A percentile compares a stretch with the other conserved stretches of the same genome.
phyloP scores from a whole-genome alignment of 92 coral and sea anemone species.

The Pocillopora meandrina region DNA sequence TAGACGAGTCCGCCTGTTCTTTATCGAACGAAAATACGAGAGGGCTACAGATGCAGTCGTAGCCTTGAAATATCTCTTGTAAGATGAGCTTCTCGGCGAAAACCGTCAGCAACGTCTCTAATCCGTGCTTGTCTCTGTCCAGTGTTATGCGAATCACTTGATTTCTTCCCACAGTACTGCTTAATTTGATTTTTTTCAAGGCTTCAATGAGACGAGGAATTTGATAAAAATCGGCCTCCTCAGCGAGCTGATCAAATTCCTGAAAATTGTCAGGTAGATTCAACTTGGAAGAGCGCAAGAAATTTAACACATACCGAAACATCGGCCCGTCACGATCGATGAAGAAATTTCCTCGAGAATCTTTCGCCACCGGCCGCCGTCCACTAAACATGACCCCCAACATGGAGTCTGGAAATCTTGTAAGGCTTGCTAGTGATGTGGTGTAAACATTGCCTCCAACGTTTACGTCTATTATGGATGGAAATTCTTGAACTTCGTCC shows the following conservation, averaged over 20 bases:
- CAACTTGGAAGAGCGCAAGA: conserved; percentile 66
- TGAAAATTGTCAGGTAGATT: conserved; percentile 64
- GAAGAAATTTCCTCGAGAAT: conserved; percentile 66
- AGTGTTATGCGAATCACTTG: conserved; percentile 36
- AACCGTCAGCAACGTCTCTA: conserved; percentile 38
- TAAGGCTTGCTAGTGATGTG: conserved; percentile 70
- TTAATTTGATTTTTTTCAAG: conserved; percentile 23
- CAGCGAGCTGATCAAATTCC: conserved; percentile 69
- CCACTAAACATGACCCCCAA: conserved; percentile 87
- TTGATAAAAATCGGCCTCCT: conserved; percentile 85
- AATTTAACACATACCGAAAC: conserved; percentile 73
- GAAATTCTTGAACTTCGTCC: conserved; percentile 38
- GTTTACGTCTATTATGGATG: conserved; percentile 69
- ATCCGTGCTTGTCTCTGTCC: conserved; percentile 41
- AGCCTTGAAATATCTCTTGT: conserved; percentile 27
- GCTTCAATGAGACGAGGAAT: conserved; percentile 44
- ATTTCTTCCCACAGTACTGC: background rate
- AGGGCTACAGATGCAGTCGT: conserved; percentile 24
- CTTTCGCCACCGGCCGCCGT: conserved; percentile 58
- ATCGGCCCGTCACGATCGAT: conserved; percentile 79
- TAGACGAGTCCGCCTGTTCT: conserved; percentile 35
- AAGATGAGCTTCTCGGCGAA: conserved; percentile 28
- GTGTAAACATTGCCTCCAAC: conserved; percentile 78
- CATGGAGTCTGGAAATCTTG: conserved; percentile 76
- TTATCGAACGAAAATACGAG: conserved; percentile 38